These are phyloP conservation scores for Eonycteris spelaea DNA, from an alignment of 2,113 vertebrate genomes.

Conservation along the genomic window DNA sequence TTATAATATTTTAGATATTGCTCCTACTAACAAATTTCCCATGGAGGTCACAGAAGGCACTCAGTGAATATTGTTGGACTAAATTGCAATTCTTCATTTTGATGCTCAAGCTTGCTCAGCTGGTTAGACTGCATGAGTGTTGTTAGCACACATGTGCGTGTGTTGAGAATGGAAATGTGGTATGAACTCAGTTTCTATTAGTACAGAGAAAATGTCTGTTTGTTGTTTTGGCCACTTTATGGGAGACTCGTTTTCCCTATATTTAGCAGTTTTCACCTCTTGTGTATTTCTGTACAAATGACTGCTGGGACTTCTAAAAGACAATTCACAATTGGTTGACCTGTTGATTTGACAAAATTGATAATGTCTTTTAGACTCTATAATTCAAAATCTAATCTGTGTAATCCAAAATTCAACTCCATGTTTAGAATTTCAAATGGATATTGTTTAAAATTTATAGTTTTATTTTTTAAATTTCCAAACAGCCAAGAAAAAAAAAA, in stretches of 20 bases:
- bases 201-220: neutral
- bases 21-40: neutral
- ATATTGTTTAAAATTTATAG: neutral
- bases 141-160: too few species aligned
- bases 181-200: neutral
- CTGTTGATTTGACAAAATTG: neutral
- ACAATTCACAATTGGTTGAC: neutral
- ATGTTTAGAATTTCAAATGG: neutral
- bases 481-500: neutral
- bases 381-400: neutral
- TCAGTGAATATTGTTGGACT: neutral
- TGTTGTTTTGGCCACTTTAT: neutral
- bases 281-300: neutral
- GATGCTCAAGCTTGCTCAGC: neutral
- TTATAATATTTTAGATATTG: neutral
- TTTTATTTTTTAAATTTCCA: neutral
- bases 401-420: neutral
- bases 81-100: neutral
- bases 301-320: neutral
- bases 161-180: neutral
- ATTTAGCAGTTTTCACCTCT: neutral
- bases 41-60: neutral
- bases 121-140: neutral
- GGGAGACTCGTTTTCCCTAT: neutral
- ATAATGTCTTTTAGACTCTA: neutral